Evolutionary conservation across 2,797 vertebrate species (phyloP), one percentile per base, ranked within the genome.

Genomic region (Peromyscus melanophrys): DNA sequence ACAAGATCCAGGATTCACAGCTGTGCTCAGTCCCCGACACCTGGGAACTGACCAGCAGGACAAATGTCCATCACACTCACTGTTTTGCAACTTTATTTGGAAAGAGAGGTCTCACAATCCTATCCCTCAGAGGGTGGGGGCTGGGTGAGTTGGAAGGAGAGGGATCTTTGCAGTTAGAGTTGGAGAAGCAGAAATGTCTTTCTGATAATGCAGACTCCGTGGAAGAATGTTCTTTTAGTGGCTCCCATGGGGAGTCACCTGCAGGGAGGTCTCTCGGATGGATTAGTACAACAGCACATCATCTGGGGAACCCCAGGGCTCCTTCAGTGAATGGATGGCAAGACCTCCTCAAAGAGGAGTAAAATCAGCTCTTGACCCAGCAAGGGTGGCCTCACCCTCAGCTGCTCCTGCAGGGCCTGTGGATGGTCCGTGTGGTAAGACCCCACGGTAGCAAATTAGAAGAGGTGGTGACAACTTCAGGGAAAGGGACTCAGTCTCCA

Each of bases 101-200:
- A 57, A 57, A 46, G 8, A 78, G 9, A 65, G 16, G 6, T 29
- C 43, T 37, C 34, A 43, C 31, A 31, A 13, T 16, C 23, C 10
- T n/a, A 29, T 55, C 16, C 2, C 11, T 55, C 0, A 0, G 40
- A 8, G 9, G 2, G 3, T 6, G 37, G 86, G 63, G 27, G 4
- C 29, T 23, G 4, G n/a, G 27, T 6, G 19, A 1, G 2, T 5
- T 0, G 37, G 40, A 40, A n/a, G 59, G 23, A 14, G 37, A n/a
- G 0, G 11, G 16, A 25, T 52, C 76, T 76, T 59, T 25, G 52
- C 59, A 63, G 37, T 46, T 67, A 73, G 43, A 31, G 29, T 11
- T 57, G 23, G 71, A 57, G 57, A 67, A 31, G 63, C 21, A 87
- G 34, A 31, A 77, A 67, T 1, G 10, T 5, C 31, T 57, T 63